Percentiles rank a stretch among this genome's conserved stretches.
phyloP scores from a whole-genome alignment of 2,113 vertebrate genomes.

The Labrus mixtus region DNA sequence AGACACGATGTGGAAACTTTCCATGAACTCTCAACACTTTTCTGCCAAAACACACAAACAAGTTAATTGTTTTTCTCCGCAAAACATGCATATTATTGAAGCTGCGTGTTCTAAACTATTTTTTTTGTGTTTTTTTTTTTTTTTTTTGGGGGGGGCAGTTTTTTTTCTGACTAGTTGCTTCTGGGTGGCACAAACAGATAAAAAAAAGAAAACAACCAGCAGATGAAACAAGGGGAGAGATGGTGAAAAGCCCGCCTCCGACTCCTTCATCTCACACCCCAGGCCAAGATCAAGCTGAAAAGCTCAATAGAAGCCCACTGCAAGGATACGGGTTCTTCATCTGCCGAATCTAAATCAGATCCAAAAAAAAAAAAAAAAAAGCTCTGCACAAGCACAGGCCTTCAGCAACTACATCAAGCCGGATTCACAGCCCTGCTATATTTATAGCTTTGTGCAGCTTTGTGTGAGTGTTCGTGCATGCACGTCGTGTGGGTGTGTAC shows the following conservation, averaged over 20 bases:
- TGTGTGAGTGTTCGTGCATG: conserved; percentile 12
- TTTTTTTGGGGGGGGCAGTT: too few relatives aligned
- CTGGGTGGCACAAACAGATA: conserved; percentile 66
- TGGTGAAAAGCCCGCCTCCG: conserved; percentile 39
- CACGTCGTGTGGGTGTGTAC: conserved; percentile 17
- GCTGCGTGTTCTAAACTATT: conserved; percentile 43
- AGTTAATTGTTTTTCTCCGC: conserved; percentile 13
- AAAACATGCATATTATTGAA: conserved; percentile 63
- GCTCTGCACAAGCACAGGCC: conserved; percentile 10
- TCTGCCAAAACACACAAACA: conserved; percentile 56
- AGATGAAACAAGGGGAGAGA: conserved; percentile 48
- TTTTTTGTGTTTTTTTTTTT: too few relatives aligned
- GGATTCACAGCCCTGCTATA: conserved; percentile 24
- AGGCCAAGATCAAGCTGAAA: conserved; percentile 42
- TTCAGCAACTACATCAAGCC: conserved; percentile 28
- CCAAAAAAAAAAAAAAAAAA: too few relatives aligned
- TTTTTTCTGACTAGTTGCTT: conserved; percentile 45
- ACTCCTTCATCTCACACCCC: conserved; percentile 15
- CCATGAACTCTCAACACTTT: conserved; percentile 30
- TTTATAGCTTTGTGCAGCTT: conserved; percentile 55
- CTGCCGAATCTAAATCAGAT: conserved; percentile 44
- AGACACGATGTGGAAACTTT: conserved; percentile 35
- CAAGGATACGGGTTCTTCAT: conserved; percentile 36
- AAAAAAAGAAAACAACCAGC: conserved; percentile 47
- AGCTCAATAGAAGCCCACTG: conserved; percentile 17